Evolutionary conservation across 2,113 vertebrate species (phyloP), one percentile per base, ranked within the genome.

Genomic region (Pygathrix nemaeus): DNA sequence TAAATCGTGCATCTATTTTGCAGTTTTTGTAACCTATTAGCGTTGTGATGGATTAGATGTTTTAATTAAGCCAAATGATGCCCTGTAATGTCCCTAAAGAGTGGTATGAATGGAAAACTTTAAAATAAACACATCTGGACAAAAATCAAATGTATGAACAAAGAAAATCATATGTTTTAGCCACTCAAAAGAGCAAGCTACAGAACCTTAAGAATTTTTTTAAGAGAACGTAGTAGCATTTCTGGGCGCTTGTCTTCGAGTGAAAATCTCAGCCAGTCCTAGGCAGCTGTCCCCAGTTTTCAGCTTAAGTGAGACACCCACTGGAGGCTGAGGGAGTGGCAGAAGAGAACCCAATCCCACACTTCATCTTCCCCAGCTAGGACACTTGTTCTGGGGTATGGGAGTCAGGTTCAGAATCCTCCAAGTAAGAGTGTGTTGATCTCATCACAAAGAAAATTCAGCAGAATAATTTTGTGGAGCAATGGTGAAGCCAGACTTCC

Each of bases 91-190:
- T 83, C 35, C 70, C 12, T 73, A 81, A 94, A 92, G 59, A 30
- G 25, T 64, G 13, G 9, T 17, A 84, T 40, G 40, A 92, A 79
- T 87, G 25, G 27, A 96, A 91, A 27, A 4, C 21, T 92, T 87
- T 52, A 89, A 96, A 92, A 83, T 59, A 82, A 93, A 88, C 48
- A 59, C 10, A 17, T 43, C 66, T 96, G 7, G n/a, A 79, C 92
- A 86, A 48, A 93, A 86, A 43, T 68, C 57, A 78, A 94, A 81
- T 17, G 30, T 45, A 59, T 43, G 20, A 78, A 88, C 40, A 85
- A 93, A 95, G 48, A 95, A 96, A 97, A 95, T 48, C 18, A 84
- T 3, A 10, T 45, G 6, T 76, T n/a, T 90, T 52, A 94, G 52
- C 17, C 55, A 52, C 87, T 50, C n/a, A 38, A 52, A 87, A 94